Percentiles rank a stretch among this genome's conserved stretches.
These are phyloP conservation scores for Drosophila demipolita DNA, from an alignment of 2,888 invertebrate species.

Conservation along the genomic window DNA sequence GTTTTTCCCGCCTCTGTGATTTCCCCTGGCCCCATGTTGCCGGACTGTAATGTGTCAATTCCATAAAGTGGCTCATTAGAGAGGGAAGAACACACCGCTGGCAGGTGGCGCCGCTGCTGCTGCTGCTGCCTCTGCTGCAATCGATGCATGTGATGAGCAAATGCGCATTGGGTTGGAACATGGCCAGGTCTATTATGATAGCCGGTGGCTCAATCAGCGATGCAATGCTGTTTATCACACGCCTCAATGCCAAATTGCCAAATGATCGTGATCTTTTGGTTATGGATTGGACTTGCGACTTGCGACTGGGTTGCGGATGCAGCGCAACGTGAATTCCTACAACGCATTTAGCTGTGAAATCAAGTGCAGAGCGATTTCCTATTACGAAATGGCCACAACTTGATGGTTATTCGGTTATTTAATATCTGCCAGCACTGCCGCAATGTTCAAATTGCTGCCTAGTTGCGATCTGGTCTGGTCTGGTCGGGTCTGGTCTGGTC, in stretches of 20 bases:
- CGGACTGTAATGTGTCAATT: slow-evolving; percentile 81
- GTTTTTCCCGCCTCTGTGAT: background rate
- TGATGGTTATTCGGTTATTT: slow-evolving; percentile 80
- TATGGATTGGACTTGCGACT: slow-evolving; percentile 6
- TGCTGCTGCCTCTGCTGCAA: slow-evolving; percentile 14
- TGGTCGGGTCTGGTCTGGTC: slow-evolving; percentile 12
- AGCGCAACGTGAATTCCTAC: slow-evolving; percentile 57
- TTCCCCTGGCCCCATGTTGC: slow-evolving; percentile 65
- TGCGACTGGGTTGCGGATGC: slow-evolving; percentile 17
- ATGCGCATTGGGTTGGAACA: slow-evolving; percentile 47
- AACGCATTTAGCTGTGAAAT: slow-evolving; percentile 74
- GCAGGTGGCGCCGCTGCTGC: slow-evolving; percentile 24
- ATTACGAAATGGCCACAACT: slow-evolving; percentile 77
- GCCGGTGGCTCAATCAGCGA: slow-evolving; percentile 52
- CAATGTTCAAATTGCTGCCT: slow-evolving; percentile 66
- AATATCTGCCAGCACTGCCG: slow-evolving; percentile 62
- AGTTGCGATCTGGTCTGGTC: slow-evolving; percentile 25
- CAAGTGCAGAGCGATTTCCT: slow-evolving; percentile 72
- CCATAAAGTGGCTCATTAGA: slow-evolving; percentile 79
- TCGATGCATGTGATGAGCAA: slow-evolving; percentile 47
- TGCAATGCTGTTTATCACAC: slow-evolving; percentile 75
- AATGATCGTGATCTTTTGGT: slow-evolving; percentile 55
- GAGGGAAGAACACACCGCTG: slow-evolving; percentile 19
- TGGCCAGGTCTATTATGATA: slow-evolving; percentile 12
- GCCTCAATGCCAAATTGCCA: slow-evolving; percentile 73